Percentiles rank a stretch among this genome's conserved stretches.
Evolutionary conservation across 2,888 invertebrate species (phyloP).

Genomic region (Ryuthela nishihirai): DNA sequence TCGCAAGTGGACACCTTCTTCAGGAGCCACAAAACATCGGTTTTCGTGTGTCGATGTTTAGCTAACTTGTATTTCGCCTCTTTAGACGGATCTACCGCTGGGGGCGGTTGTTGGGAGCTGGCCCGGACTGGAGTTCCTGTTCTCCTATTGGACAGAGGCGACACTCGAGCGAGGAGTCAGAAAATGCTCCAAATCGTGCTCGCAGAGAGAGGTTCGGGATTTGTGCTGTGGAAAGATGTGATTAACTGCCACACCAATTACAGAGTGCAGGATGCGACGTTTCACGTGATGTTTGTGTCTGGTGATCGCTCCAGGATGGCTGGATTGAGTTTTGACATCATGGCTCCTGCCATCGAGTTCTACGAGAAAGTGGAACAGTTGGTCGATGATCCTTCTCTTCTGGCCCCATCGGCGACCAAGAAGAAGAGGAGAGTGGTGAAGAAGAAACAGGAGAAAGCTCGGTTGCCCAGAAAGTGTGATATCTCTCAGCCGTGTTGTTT

Average conservation of each 20-base stretch:
- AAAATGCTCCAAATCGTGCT: constrained; percentile 66
- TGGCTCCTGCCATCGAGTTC: constrained; percentile 66
- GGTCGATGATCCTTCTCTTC: constrained; percentile 71
- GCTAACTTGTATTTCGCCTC: constrained; percentile 55
- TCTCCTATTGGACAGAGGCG: constrained; percentile 70
- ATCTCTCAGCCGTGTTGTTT: constrained; percentile 81
- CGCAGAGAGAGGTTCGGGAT: constrained; percentile 73
- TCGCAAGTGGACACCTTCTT: constrained; percentile 69
- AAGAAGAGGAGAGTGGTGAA: constrained; percentile 42
- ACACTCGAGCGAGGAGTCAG: constrained; percentile 64
- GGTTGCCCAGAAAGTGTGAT: constrained; percentile 68
- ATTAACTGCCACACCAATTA: constrained; percentile 74
- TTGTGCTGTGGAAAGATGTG: constrained; percentile 74
- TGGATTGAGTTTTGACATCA: constrained; percentile 74
- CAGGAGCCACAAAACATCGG: constrained; percentile 70
- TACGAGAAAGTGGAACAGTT: constrained; percentile 65
- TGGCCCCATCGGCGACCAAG: constrained; percentile 65
- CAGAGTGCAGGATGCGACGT: constrained; percentile 60
- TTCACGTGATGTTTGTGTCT: constrained; percentile 76
- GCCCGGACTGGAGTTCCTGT: constrained; percentile 74
- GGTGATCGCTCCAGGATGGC: constrained; percentile 69
- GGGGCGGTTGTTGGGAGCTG: constrained; percentile 70
- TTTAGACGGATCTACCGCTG: constrained; percentile 42
- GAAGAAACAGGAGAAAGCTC: constrained; percentile 50
- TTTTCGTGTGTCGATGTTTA: constrained; percentile 69